Evolutionary conservation across 2,113 vertebrate species (phyloP).

Genomic region (Dermatemys mawii): DNA sequence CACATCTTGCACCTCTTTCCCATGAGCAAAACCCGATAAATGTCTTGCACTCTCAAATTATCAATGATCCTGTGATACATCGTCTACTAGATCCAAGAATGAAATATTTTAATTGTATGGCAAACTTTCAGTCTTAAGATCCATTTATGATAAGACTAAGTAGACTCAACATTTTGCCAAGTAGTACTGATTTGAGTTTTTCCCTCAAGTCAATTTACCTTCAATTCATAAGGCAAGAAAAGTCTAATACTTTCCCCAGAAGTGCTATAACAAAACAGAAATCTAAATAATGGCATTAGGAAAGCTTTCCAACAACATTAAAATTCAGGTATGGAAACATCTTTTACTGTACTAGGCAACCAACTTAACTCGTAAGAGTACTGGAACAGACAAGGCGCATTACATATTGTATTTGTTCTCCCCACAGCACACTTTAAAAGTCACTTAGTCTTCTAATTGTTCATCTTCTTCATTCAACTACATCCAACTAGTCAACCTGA

Average conservation of each 20-base stretch:
- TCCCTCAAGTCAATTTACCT: neutral
- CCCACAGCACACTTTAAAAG: slow-evolving; percentile 14
- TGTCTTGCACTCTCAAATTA: neutral
- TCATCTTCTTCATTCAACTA: slow-evolving; percentile 47
- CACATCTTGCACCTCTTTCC: neutral
- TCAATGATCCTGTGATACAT: neutral
- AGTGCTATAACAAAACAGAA: neutral
- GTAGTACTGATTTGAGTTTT: neutral
- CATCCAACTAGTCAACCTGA: slow-evolving; percentile 58
- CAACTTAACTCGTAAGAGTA: neutral
- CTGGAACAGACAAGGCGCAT: neutral
- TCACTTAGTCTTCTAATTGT: slow-evolving; percentile 32
- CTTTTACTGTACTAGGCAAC: neutral
- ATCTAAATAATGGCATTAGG: neutral
- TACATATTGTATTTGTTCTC: neutral
- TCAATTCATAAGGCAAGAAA: neutral
- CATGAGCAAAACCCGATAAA: neutral
- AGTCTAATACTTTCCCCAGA: neutral
- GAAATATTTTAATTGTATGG: neutral
- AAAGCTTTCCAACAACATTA: neutral
- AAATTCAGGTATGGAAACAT: neutral
- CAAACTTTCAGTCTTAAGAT: neutral
- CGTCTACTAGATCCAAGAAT: neutral
- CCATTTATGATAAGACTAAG: neutral
- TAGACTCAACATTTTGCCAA: neutral